Conservation (phyloP, 1,140 invertebrate genomes). For the Papilio machaon region DNA sequence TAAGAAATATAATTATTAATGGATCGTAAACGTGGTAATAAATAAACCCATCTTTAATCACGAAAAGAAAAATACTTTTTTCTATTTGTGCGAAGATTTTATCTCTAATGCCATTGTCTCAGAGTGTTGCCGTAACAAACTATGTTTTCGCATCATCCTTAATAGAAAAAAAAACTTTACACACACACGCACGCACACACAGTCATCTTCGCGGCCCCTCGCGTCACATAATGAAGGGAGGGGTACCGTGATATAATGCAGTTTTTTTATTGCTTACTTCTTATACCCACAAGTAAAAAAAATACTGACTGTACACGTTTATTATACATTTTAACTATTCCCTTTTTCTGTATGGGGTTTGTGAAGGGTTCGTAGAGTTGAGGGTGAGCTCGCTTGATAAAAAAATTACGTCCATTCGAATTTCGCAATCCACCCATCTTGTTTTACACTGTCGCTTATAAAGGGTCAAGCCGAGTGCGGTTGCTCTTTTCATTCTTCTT, state of each 20-base stretch:
- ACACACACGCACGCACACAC: slow-evolving; percentile 55
- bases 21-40: neutral
- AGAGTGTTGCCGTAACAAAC: slow-evolving; percentile 35
- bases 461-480: slow-evolving; percentile 51
- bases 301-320: slow-evolving; percentile 67
- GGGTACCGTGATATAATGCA: slow-evolving; percentile 79
- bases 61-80: neutral
- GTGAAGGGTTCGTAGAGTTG: slow-evolving; percentile 75
- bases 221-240: slow-evolving; percentile 75
- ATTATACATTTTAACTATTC: slow-evolving; percentile 80
- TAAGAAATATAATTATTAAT: neutral
- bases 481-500: slow-evolving; percentile 28
- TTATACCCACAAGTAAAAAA: slow-evolving; percentile 79
- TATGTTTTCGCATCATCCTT: slow-evolving; percentile 38
- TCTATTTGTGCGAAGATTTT: slow-evolving; percentile 20
- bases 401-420: slow-evolving; percentile 73
- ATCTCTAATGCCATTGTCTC: slow-evolving; percentile 31
- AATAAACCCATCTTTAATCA: neutral
- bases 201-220: slow-evolving; percentile 61
- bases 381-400: slow-evolving; percentile 73
- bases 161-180: slow-evolving; percentile 55
- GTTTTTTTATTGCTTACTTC: slow-evolving; percentile 80
- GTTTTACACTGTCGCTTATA: slow-evolving; percentile 33
- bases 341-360: slow-evolving; percentile 63
- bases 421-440: slow-evolving; percentile 54